These are phyloP conservation scores for Cerceris ruficornis DNA, from an alignment of 2,888 invertebrate species.

Conservation along the genomic window DNA sequence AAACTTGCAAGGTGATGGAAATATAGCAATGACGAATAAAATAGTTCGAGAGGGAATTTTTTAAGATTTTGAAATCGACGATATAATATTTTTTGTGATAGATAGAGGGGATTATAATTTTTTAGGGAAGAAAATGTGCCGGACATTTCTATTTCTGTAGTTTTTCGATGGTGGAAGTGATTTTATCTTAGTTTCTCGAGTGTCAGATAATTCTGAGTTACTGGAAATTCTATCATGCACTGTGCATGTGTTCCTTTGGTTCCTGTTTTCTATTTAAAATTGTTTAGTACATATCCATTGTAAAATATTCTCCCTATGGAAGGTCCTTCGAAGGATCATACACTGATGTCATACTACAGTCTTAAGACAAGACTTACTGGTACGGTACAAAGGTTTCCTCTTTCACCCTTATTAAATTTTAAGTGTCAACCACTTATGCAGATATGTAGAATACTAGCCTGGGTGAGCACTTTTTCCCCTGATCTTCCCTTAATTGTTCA, in stretches of 20 bases:
- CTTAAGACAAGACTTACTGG: conserved; percentile 36
- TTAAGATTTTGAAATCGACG: too few relatives aligned
- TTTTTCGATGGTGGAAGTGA: too few relatives aligned
- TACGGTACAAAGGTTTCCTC: conserved; percentile 44
- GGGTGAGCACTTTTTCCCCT: conserved; percentile 74
- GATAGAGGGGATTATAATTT: too few relatives aligned
- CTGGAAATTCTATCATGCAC: too few relatives aligned
- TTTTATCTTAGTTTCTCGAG: too few relatives aligned
- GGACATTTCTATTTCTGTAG: too few relatives aligned
- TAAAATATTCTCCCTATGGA: conserved; percentile 12
- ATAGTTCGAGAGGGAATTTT: too few relatives aligned
- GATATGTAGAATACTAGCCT: conserved; percentile 73
- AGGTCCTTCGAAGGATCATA: conserved; percentile 6
- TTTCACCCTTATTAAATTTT: conserved; percentile 53
- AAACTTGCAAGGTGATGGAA: not conserved
- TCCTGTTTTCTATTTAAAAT: not conserved
- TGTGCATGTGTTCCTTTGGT: too few relatives aligned
- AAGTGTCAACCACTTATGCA: conserved; percentile 70
- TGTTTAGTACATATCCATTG: not conserved
- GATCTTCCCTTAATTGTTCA: conserved; percentile 68
- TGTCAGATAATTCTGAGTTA: too few relatives aligned
- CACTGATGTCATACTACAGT: conserved; percentile 2
- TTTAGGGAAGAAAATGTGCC: too few relatives aligned
- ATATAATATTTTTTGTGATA: too few relatives aligned
- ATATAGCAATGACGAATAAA: too few relatives aligned